Percentiles rank a stretch among this genome's conserved stretches.
phyloP scores from a whole-genome alignment of 2,113 vertebrate species.

The Centropus bengalensis region DNA sequence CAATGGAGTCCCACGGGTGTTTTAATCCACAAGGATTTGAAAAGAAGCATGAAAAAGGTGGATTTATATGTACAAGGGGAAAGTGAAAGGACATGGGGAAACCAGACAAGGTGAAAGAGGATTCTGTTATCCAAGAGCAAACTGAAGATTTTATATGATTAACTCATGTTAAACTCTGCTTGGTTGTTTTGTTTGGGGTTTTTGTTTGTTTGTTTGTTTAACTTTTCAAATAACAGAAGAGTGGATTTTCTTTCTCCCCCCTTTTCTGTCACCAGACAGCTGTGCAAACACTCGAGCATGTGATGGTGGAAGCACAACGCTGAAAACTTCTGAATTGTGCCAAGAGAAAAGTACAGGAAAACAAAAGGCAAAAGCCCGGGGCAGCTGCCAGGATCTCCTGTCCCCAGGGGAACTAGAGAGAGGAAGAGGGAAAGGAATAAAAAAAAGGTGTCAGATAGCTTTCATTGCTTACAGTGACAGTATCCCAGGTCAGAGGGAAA shows the following conservation, averaged over 20 bases:
- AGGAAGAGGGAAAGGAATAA: neutral
- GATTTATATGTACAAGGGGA: neutral
- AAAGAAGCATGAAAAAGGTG: neutral
- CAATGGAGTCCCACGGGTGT: accelerated
- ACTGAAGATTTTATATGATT: neutral
- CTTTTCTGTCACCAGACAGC: constrained; percentile 53
- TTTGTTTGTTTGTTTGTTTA: neutral
- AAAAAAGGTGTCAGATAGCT: neutral
- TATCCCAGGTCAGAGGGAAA: neutral
- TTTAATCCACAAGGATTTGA: neutral
- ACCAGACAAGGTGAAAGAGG: neutral
- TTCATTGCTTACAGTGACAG: neutral
- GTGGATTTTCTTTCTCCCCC: neutral
- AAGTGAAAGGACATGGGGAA: neutral
- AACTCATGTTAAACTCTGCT: neutral
- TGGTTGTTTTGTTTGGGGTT: neutral
- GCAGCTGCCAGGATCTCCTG: constrained; percentile 58
- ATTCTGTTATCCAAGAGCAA: neutral
- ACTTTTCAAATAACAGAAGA: constrained; percentile 18
- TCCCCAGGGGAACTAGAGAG: neutral
- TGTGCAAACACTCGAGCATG: constrained; percentile 71
- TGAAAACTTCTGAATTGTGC: constrained; percentile 56
- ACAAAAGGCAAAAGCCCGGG: constrained; percentile 58
- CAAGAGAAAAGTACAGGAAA: constrained; percentile 60
- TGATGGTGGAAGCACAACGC: constrained; percentile 61